phyloP scores from a whole-genome alignment of 2,888 invertebrate species.

The Drosophila atroscutellata region DNA sequence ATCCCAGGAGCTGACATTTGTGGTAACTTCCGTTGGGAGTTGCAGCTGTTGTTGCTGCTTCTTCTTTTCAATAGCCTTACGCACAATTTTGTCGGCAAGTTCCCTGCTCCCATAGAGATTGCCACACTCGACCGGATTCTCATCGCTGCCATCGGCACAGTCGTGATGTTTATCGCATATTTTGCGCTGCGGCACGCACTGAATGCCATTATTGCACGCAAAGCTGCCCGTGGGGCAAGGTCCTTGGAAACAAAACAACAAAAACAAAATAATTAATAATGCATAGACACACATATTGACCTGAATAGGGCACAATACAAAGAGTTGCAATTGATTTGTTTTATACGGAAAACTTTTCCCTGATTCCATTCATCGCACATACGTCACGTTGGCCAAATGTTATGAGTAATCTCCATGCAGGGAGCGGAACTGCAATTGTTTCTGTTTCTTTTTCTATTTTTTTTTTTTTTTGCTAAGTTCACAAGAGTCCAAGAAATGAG shows the following conservation, averaged over 20 bases:
- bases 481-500: conserved; percentile 12
- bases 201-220: conserved; percentile 86
- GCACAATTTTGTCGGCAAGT: conserved; percentile 82
- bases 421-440: conserved; percentile 37
- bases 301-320: conserved; percentile 37
- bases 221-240: conserved; percentile 86
- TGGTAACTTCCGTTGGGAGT: conserved; percentile 21
- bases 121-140: conserved; percentile 85
- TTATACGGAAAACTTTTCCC: conserved; percentile 20
- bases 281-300: conserved; percentile 33
- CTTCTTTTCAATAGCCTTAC: conserved; percentile 80
- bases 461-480: conserved; percentile 24
- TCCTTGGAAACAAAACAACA: conserved; percentile 80
- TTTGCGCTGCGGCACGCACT: conserved; percentile 86
- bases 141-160: conserved; percentile 85
- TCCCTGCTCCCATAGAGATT: conserved; percentile 84
- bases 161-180: conserved; percentile 86
- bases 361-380: conserved; percentile 27
- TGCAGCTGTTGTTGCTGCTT: conserved; percentile 46
- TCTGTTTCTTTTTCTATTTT: background rate
- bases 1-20: conserved; percentile 53
- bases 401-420: conserved; percentile 35
- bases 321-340: conserved; percentile 33
- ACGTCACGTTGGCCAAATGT: conserved; percentile 27
- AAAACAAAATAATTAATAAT: conserved; percentile 43